Percentiles rank a stretch among this genome's conserved stretches.
Conservation (phyloP, 2,888 invertebrate species). For the Cantharis lateralis region DNA sequence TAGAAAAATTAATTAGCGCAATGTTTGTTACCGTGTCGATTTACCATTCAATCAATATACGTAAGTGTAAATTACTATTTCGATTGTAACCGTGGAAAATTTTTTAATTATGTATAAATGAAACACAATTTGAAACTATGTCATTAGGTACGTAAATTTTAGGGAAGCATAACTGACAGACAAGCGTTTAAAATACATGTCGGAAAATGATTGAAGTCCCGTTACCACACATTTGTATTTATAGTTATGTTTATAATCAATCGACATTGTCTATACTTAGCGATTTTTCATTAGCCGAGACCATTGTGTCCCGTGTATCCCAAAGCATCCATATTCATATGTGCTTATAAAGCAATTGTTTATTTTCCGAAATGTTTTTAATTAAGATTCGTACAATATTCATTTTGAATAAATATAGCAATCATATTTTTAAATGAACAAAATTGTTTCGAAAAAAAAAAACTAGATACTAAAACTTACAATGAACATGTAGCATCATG, state of each 20-base stretch:
- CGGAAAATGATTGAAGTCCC: conserved; percentile 54
- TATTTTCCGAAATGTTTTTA: conserved; percentile 38
- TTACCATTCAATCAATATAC: conserved; percentile 38
- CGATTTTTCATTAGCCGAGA: conserved; percentile 52
- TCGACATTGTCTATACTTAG: conserved; percentile 54
- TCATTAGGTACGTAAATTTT: conserved; percentile 43
- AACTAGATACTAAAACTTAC: conserved; percentile 65
- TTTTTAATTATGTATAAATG: not conserved
- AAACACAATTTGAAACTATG: conserved; percentile 9
- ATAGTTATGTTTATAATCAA: conserved; percentile 56
- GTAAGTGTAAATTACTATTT: not conserved
- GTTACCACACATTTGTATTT: conserved; percentile 52
- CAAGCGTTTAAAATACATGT: conserved; percentile 43
- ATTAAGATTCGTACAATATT: not conserved
- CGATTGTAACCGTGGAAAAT: conserved; percentile 28
- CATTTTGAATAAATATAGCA: not conserved
- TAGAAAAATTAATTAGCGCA: not conserved
- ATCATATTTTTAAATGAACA: not conserved
- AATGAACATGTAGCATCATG: conserved; percentile 89
- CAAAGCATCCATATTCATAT: conserved; percentile 55
- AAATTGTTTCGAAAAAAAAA: not conserved
- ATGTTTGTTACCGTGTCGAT: conserved; percentile 6
- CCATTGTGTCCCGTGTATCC: conserved; percentile 52
- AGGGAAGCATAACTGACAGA: conserved; percentile 40
- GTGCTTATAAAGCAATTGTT: conserved; percentile 55